Percentiles rank a stretch among this genome's conserved stretches.
Evolutionary conservation across 2,113 vertebrate genomes (phyloP).

Genomic region (Dunckerocampus dactyliophorus): DNA sequence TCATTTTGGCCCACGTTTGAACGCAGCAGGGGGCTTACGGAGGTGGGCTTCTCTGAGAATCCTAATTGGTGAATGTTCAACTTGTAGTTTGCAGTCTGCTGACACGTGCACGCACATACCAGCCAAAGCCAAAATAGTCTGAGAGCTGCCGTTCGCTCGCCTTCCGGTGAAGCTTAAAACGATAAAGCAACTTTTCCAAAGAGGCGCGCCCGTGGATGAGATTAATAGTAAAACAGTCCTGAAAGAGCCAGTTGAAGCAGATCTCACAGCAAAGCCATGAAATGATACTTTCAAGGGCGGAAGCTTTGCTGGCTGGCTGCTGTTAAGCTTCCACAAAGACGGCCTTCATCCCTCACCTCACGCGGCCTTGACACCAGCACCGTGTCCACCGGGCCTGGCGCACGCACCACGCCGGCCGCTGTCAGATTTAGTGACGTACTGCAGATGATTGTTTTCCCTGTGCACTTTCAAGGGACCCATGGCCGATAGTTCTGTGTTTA

Average conservation of each 20-base stretch:
- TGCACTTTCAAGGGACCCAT: no score
- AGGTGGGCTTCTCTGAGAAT: constrained; percentile 35
- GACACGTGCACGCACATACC: neutral
- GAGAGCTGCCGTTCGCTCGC: neutral
- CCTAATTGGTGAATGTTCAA: constrained; percentile 64
- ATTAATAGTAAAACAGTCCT: neutral
- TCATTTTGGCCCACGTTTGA: constrained; percentile 45
- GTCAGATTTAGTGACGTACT: no score
- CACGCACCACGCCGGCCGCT: no score
- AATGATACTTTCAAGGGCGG: neutral
- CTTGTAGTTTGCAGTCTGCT: neutral
- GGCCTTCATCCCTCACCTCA: neutral
- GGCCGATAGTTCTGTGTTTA: no score
- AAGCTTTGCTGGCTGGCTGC: neutral
- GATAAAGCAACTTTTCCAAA: neutral
- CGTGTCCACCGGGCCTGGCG: neutral
- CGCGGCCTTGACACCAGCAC: neutral
- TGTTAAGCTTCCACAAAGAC: neutral
- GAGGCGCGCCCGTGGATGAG: neutral
- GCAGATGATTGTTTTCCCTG: no score
- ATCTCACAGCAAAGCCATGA: neutral
- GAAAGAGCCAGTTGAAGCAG: neutral
- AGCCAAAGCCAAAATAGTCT: neutral
- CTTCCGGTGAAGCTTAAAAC: neutral
- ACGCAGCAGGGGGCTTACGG: constrained; percentile 8